phyloP scores from a whole-genome alignment of 2,888 invertebrate genomes.

The Bellardia pandia region DNA sequence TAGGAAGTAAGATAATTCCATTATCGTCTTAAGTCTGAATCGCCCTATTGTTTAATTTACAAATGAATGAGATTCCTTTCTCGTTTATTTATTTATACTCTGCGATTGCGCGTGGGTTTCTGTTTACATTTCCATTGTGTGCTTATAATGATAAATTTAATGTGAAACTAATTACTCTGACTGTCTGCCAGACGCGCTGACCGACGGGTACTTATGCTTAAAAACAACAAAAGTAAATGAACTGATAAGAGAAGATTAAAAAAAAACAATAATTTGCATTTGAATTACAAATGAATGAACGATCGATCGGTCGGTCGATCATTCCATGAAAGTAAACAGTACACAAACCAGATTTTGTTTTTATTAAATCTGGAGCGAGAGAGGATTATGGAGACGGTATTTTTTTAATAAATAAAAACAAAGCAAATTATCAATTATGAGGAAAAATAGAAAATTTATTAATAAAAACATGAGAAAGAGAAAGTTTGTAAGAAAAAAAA shows the following conservation, averaged over 20 bases:
- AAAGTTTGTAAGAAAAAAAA: slow-evolving; percentile 35
- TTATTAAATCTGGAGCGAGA: slow-evolving; percentile 25
- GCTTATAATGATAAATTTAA: not conserved
- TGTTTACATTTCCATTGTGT: not conserved
- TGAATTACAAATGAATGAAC: not conserved
- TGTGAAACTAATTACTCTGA: slow-evolving; percentile 32
- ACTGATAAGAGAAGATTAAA: slow-evolving; percentile 25
- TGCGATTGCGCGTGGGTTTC: slow-evolving; percentile 20
- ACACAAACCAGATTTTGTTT: not conserved
- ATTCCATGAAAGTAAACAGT: not conserved
- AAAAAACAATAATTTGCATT: not conserved
- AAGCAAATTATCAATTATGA: slow-evolving; percentile 18
- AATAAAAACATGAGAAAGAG: slow-evolving; percentile 21
- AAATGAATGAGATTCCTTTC: not conserved
- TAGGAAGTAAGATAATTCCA: too few relatives aligned
- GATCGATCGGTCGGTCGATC: not conserved
- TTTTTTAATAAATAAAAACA: not conserved
- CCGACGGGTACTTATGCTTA: not conserved
- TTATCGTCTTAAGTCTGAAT: too few relatives aligned
- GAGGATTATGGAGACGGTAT: slow-evolving; percentile 3
- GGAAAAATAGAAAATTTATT: not conserved
- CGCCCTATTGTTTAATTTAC: not conserved
- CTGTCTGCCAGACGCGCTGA: too few relatives aligned
- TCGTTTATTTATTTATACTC: not conserved
- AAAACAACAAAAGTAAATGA: slow-evolving; percentile 28